Evolutionary conservation across 2,888 invertebrate species (phyloP).

Genomic region (Nemotelus nigrinus): DNA sequence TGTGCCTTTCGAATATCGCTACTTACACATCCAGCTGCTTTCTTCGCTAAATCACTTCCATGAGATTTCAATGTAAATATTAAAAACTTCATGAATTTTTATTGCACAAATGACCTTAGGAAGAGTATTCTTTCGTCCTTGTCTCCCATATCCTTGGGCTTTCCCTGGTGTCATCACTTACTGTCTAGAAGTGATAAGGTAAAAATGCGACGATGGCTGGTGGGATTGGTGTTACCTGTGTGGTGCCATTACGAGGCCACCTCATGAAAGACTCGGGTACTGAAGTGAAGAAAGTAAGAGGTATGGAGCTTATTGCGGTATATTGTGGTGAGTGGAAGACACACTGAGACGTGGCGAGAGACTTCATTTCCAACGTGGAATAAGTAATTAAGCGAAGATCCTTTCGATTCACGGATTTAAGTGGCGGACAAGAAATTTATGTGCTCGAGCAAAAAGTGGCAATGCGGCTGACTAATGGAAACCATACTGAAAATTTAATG

Average conservation of each 20-base stretch:
- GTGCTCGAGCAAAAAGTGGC: slow-evolving; percentile 29
- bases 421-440: slow-evolving; percentile 21
- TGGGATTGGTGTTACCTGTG: slow-evolving; percentile 1
- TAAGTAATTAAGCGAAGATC: slow-evolving; percentile 38
- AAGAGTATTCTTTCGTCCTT: not conserved
- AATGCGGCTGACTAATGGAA: slow-evolving; percentile 35
- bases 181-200: not conserved
- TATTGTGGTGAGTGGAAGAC: not conserved
- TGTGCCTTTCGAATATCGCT: not conserved
- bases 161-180: not conserved
- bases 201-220: not conserved
- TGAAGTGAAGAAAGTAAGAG: not conserved
- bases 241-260: slow-evolving; percentile 2
- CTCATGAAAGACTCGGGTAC: not conserved
- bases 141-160: not conserved
- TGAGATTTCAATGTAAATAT: slow-evolving; percentile 35
- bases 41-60: slow-evolving; percentile 20
- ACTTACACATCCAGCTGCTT: not conserved
- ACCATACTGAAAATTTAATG: slow-evolving; percentile 40
- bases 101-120: slow-evolving; percentile 20
- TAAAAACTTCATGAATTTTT: slow-evolving; percentile 41
- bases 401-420: slow-evolving; percentile 38
- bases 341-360: not conserved
- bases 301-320: not conserved
- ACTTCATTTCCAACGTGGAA: slow-evolving; percentile 38